Evolutionary conservation across 2,797 vertebrate species (phyloP), one percentile per base, ranked within the genome.

Genomic region (Glyptemys insculpta): DNA sequence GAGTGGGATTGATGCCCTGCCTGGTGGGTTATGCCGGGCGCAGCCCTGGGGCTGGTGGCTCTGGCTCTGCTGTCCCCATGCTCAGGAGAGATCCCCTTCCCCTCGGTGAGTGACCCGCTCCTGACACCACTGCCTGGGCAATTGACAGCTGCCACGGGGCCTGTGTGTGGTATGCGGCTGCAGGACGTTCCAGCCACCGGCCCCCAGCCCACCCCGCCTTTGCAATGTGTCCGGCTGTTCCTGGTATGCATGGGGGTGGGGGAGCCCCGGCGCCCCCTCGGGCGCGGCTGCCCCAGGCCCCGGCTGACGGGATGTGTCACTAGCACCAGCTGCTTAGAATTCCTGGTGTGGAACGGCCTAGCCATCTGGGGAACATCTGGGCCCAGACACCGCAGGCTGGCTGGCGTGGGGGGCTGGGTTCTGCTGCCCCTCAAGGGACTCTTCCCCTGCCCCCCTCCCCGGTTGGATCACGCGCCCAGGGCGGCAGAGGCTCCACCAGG

Each of bases 291-390:
- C 65, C 16, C 65, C 21, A 16, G 6, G 31, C 59, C 8, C n/a
- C 31, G 27, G n/a, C 56, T 56, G 52, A 31, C 19, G 41, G 12
- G 34, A 37, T 8, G 1, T 2, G 0, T 34, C 54, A 1, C 87
- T 79, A 1, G 1, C 50, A 78, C 50, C 89, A 87, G 89, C 94
- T 91, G 91, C 72, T 47, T 74, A 21, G 8, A 65, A 78, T 88
- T 79, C 37, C 83, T 52, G n/a, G 41, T 2, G 4, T 65, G 82
- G 57, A 19, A 57, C 25, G 34, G 44, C 0, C 27, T 11, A 2
- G 68, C 84, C 95, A 96, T 93, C 91, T 95, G 95, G 85, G 68
- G 54, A 78, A 62, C 89, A 92, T 85, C 91, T 91, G 95, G 89
- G 29, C 7, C 2, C 56, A 88, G 56, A 9, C 1, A 2, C 7